These are phyloP conservation scores for Lamprologus speciosus DNA, from an alignment of 2,113 vertebrate species.

Conservation along the genomic window DNA sequence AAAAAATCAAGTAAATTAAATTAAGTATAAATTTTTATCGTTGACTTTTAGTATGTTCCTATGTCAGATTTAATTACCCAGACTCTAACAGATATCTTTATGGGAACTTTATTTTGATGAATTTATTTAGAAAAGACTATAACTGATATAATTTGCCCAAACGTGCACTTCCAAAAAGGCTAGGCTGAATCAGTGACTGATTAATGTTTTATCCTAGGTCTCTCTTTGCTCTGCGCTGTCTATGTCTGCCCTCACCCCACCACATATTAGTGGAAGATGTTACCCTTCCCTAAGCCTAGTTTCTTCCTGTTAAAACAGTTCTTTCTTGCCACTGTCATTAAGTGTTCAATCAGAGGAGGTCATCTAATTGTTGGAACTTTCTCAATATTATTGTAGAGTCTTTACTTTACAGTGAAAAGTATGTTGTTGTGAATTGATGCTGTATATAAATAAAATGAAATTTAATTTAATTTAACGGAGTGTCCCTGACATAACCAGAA, in stretches of 20 bases:
- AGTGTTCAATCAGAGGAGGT: background rate
- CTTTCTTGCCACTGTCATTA: background rate
- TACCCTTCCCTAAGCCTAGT: background rate
- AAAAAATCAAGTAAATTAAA: background rate
- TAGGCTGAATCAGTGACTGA: background rate
- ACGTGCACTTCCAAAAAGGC: background rate
- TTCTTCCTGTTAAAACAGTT: background rate
- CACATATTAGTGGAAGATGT: background rate
- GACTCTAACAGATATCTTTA: background rate
- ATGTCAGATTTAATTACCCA: background rate
- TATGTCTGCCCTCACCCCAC: background rate
- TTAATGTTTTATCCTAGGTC: background rate
- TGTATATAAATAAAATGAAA: background rate
- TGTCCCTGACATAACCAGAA: background rate
- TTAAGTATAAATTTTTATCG: accelerated
- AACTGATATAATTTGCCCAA: background rate
- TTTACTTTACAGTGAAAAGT: background rate
- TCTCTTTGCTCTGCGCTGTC: background rate
- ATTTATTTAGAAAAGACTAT: background rate
- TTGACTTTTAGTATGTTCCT: background rate
- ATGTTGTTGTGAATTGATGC: background rate
- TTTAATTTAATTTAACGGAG: background rate
- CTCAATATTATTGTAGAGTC: background rate
- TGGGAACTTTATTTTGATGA: background rate
- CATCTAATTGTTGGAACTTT: background rate